These are phyloP conservation scores for Carpatolechia fugitivella DNA, from an alignment of 2,888 invertebrate species.

Conservation along the genomic window DNA sequence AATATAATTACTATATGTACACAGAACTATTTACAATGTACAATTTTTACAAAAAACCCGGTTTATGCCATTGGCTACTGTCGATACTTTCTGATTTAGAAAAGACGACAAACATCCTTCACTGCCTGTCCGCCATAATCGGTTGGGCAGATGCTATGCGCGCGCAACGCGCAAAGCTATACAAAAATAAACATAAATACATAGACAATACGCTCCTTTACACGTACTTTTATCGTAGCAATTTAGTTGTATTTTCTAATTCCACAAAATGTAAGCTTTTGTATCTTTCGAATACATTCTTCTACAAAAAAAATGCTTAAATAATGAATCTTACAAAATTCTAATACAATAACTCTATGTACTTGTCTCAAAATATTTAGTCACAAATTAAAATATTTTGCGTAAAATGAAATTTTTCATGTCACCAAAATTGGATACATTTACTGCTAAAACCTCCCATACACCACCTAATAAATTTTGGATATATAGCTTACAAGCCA, in stretches of 20 bases:
- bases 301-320: no score
- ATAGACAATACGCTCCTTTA: slow-evolving; percentile 29
- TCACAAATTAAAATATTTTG: background rate
- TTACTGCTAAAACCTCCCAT: background rate
- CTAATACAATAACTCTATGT: no score
- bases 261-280: no score
- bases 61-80: slow-evolving; percentile 83
- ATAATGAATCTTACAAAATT: no score
- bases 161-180: slow-evolving; percentile 77
- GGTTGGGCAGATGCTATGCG: slow-evolving; percentile 73
- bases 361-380: background rate
- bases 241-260: no score
- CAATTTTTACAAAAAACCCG: slow-evolving; percentile 81
- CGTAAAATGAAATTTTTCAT: background rate
- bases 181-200: slow-evolving; percentile 68
- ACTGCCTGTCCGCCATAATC: slow-evolving; percentile 78
- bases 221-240: background rate
- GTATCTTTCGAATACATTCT: no score
- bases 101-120: slow-evolving; percentile 76
- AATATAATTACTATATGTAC: slow-evolving; percentile 87
- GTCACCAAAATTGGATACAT: background rate
- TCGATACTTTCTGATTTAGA: slow-evolving; percentile 81
- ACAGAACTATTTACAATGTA: slow-evolving; percentile 86
- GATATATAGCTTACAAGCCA: background rate
- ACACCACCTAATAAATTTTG: background rate